Percentiles rank a stretch among this genome's conserved stretches.
These are phyloP conservation scores for Paradoxurus hermaphroditus DNA, from an alignment of 2,113 vertebrate species.

Conservation along the genomic window DNA sequence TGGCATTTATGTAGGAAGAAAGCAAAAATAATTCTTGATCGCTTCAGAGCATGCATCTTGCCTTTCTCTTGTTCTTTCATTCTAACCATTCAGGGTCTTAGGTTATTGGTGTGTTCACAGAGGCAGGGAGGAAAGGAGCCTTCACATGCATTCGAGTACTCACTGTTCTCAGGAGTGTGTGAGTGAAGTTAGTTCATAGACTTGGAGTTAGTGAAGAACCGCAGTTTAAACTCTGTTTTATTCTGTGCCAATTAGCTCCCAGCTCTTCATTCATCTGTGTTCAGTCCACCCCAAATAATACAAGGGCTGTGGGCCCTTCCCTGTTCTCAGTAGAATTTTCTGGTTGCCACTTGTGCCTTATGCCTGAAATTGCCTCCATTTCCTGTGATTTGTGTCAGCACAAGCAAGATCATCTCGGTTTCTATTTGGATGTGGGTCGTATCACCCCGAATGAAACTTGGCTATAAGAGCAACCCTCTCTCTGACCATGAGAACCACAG, in stretches of 20 bases:
- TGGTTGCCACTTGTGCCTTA: background rate
- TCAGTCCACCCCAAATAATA: background rate
- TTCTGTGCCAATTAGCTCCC: background rate
- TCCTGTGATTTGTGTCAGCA: slow-evolving; percentile 22
- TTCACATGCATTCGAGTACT: background rate
- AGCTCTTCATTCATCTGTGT: background rate
- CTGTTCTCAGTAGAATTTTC: background rate
- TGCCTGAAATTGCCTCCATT: background rate
- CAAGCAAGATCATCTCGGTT: background rate
- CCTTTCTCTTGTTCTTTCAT: background rate
- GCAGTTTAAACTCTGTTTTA: background rate
- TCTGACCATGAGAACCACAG: background rate
- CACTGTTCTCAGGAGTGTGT: background rate
- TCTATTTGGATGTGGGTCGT: background rate
- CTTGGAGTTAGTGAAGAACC: background rate
- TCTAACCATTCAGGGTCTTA: background rate
- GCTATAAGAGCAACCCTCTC: background rate
- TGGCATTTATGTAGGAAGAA: background rate
- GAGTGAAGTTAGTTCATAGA: background rate
- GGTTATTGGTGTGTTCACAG: background rate
- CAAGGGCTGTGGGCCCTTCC: background rate
- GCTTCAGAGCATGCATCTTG: background rate
- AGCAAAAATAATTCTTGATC: background rate
- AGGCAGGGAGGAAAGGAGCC: background rate
- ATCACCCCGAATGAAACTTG: background rate